phyloP scores from a whole-genome alignment of 2,797 vertebrate genomes.

The Chromobotia macracanthus region DNA sequence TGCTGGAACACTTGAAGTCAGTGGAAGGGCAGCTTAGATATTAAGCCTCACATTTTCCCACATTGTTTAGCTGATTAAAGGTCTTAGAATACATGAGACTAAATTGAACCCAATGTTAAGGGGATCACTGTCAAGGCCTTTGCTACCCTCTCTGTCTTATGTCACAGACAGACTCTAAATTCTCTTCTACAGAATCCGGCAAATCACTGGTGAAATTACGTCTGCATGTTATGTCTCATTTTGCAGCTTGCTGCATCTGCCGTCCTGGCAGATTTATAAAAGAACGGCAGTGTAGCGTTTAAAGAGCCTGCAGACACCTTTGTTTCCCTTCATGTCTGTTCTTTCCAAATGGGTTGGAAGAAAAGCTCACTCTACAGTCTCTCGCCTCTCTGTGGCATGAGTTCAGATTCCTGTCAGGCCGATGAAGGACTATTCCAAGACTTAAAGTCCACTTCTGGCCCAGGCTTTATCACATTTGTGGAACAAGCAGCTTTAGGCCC shows the following conservation, averaged over 20 bases:
- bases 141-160: neutral
- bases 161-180: constrained; percentile 11
- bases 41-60: neutral
- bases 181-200: neutral
- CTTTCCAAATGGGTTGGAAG: constrained; percentile 26
- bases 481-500: constrained; percentile 46
- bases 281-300: constrained; percentile 18
- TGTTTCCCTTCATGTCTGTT: constrained; percentile 28
- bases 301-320: constrained; percentile 37
- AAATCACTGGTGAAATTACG: constrained; percentile 10
- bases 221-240: constrained; percentile 21
- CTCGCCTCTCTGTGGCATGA: constrained; percentile 36
- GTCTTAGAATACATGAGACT: constrained; percentile 13
- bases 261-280: constrained; percentile 10
- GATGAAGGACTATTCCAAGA: constrained; percentile 40
- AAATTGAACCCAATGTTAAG: constrained; percentile 1
- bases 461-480: constrained; percentile 25
- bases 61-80: constrained; percentile 12
- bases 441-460: constrained; percentile 40
- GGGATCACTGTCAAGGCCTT: constrained; percentile 19
- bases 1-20: neutral
- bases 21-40: neutral
- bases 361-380: constrained; percentile 27
- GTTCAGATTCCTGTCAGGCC: constrained; percentile 53
- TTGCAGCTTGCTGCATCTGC: constrained; percentile 18